Evolutionary conservation across 2,888 invertebrate species (phyloP).

Genomic region (Choreutis nemorana): DNA sequence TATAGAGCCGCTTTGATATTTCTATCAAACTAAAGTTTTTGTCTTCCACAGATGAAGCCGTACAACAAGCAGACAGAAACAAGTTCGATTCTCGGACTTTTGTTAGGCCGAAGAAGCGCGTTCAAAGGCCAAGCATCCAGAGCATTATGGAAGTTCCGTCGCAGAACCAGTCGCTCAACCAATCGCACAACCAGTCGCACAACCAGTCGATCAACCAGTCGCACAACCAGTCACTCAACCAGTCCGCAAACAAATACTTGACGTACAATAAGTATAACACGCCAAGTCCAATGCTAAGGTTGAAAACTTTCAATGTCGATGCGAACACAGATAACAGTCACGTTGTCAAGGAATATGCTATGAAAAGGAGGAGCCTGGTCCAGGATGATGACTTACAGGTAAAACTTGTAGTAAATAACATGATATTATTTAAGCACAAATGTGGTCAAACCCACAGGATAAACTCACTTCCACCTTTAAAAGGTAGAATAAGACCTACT

Average conservation of each 20-base stretch:
- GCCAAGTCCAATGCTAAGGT: constrained; percentile 44
- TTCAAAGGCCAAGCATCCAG: constrained; percentile 68
- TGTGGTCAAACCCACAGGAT: too few relatives aligned
- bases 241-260: constrained; percentile 36
- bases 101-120: constrained; percentile 71
- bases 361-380: constrained; percentile 44
- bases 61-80: constrained; percentile 46
- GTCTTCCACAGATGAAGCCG: constrained; percentile 42
- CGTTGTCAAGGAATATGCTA: constrained; percentile 39
- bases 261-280: constrained; percentile 54
- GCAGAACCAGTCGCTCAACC: constrained; percentile 27
- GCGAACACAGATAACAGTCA: constrained; percentile 43
- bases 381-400: constrained; percentile 54
- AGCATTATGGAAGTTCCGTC: constrained; percentile 44
- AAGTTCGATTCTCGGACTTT: constrained; percentile 74
- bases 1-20: too few relatives aligned
- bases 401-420: constrained; percentile 6
- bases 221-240: too few relatives aligned
- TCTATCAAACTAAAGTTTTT: too few relatives aligned
- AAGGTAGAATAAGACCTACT: too few relatives aligned
- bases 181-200: constrained; percentile 12
- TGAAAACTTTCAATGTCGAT: constrained; percentile 57
- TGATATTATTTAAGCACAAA: too few relatives aligned
- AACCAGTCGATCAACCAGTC: too few relatives aligned
- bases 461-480: too few relatives aligned